Evolutionary conservation across 1,140 invertebrate species (phyloP).

Genomic region (Leptinotarsa lineolata): DNA sequence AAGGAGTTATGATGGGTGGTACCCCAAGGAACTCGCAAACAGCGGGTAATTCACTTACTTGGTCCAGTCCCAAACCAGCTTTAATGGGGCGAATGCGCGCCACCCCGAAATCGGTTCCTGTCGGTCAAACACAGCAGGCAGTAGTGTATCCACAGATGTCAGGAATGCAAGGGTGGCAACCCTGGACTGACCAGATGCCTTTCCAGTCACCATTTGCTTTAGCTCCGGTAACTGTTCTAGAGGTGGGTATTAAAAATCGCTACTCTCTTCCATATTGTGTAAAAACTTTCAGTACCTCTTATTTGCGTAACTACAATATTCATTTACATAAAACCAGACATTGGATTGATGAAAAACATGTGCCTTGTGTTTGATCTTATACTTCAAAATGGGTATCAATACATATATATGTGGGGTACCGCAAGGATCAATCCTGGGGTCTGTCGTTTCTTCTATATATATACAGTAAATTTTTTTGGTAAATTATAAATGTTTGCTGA

Average conservation of each 20-base stretch:
- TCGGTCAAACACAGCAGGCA: not conserved
- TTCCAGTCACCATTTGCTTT: conserved; percentile 28
- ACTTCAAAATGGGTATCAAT: too few relatives aligned
- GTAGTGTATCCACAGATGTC: conserved; percentile 23
- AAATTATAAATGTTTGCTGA: too few relatives aligned
- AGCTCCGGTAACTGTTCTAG: conserved; percentile 35
- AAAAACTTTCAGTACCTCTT: too few relatives aligned
- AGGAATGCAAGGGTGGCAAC: conserved; percentile 17
- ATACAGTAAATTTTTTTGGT: too few relatives aligned
- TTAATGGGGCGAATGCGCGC: conserved; percentile 22
- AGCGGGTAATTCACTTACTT: conserved; percentile 10
- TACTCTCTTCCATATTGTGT: conserved; percentile 7
- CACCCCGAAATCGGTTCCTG: not conserved
- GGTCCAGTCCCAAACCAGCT: conserved; percentile 22
- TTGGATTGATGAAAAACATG: not conserved
- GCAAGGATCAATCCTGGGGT: too few relatives aligned
- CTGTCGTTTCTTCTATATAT: too few relatives aligned
- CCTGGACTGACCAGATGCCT: conserved; percentile 24
- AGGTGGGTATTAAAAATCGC: not conserved
- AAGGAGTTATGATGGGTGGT: conserved; percentile 47
- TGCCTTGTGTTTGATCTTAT: too few relatives aligned
- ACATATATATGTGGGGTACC: too few relatives aligned
- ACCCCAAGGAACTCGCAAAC: conserved; percentile 28
- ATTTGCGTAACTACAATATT: too few relatives aligned
- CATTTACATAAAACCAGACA: too few relatives aligned